Evolutionary conservation across 2,113 vertebrate species (phyloP).

Genomic region (Cricetomys ansorgei): DNA sequence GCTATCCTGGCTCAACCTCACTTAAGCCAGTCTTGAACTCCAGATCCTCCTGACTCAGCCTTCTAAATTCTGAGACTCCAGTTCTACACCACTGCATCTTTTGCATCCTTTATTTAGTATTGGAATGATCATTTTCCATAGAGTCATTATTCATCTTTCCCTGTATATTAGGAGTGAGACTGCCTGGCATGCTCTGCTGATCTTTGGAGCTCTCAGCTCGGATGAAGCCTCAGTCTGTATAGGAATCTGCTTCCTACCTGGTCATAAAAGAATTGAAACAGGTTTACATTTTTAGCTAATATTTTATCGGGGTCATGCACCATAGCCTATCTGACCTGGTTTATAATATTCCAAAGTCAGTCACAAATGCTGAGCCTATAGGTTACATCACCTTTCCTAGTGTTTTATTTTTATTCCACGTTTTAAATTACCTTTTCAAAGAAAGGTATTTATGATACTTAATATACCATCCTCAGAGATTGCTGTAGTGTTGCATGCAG

Average conservation of each 20-base stretch:
- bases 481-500: neutral
- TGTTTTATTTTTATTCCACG: neutral
- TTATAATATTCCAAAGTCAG: neutral
- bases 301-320: neutral
- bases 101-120: neutral
- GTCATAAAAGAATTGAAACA: neutral
- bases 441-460: neutral
- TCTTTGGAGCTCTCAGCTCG: neutral
- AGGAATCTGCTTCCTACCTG: neutral
- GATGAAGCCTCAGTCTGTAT: neutral
- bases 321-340: neutral
- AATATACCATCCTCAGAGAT: neutral
- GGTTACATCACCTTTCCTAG: neutral
- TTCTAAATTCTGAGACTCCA: neutral
- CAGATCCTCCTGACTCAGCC: neutral
- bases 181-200: neutral
- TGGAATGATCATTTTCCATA: neutral
- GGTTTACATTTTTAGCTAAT: neutral
- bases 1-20: neutral
- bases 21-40: neutral
- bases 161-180: neutral
- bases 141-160: neutral
- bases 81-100: neutral
- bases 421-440: neutral
- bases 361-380: neutral